Conservation (phyloP, 2,113 vertebrate species). For the Triplophysa dalaica region DNA sequence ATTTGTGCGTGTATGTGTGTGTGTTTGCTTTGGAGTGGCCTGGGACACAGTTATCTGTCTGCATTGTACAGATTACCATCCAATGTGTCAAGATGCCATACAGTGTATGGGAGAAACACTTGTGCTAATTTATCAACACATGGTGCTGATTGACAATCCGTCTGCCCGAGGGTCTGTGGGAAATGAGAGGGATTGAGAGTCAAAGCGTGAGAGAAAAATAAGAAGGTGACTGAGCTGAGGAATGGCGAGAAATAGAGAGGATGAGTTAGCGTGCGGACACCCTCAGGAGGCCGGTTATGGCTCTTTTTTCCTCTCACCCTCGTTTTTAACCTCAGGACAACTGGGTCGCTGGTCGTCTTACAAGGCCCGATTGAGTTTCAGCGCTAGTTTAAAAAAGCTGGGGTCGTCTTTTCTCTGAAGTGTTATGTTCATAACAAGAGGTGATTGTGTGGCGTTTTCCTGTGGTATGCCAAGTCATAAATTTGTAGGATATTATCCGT, state of each 20-base stretch:
- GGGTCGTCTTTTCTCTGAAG: background rate
- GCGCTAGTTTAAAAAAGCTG: background rate
- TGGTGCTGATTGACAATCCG: slow-evolving; percentile 69
- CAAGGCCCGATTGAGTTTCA: slow-evolving; percentile 25
- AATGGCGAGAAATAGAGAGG: slow-evolving; percentile 27
- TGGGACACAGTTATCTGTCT: slow-evolving; percentile 34
- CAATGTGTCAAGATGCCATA: slow-evolving; percentile 37
- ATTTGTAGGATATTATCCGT: background rate
- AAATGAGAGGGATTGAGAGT: slow-evolving; percentile 57
- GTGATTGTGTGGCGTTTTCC: background rate
- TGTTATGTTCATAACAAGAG: background rate
- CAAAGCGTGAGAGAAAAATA: slow-evolving; percentile 14
- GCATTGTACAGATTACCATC: slow-evolving; percentile 45
- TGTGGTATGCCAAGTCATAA: background rate
- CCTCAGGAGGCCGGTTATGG: background rate
- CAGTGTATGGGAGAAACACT: slow-evolving; percentile 68
- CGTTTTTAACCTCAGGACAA: background rate
- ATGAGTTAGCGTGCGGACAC: slow-evolving; percentile 19
- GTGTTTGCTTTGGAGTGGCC: slow-evolving; percentile 47
- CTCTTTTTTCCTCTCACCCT: background rate
- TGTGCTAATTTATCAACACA: slow-evolving; percentile 75
- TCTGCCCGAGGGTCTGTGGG: slow-evolving; percentile 65
- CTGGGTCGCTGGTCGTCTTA: background rate
- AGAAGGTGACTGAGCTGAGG: slow-evolving; percentile 6
- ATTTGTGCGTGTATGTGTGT: slow-evolving; percentile 37